Evolutionary conservation across 23 tunicate species (phyloP).

Genomic region (Halocynthia aurantium): DNA sequence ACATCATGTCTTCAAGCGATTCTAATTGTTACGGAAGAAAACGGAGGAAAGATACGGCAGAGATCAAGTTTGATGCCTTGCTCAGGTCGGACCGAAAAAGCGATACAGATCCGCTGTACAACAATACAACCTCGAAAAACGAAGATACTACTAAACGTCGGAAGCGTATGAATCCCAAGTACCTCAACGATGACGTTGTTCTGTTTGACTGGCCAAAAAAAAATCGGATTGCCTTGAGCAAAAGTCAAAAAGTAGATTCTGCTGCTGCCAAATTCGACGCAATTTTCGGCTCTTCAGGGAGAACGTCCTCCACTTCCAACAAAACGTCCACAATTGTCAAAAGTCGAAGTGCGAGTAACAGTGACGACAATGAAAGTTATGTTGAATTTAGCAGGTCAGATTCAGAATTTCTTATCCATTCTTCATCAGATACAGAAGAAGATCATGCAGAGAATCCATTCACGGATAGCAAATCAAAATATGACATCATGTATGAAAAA

Average conservation of each 20-base stretch:
- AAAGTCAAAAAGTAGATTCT: background rate
- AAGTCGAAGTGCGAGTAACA: background rate
- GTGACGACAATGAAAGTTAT: slow-evolving; percentile 9
- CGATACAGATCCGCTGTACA: background rate
- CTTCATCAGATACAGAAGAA: background rate
- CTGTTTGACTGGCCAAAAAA: background rate
- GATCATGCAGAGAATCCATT: background rate
- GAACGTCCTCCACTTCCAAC: background rate
- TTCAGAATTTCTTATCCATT: background rate
- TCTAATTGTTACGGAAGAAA: background rate
- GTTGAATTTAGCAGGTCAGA: slow-evolving; percentile 11
- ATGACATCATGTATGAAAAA: slow-evolving; percentile 55
- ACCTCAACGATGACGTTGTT: too few relatives aligned
- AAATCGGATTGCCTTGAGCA: background rate
- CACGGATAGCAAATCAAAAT: slow-evolving; percentile 31
- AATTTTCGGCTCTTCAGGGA: background rate
- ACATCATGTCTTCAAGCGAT: too few relatives aligned
- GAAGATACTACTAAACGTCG: background rate
- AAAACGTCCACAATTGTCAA: slow-evolving; percentile 6
- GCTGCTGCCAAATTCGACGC: slow-evolving; percentile 28
- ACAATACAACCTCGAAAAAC: background rate
- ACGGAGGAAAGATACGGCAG: slow-evolving; percentile 62
- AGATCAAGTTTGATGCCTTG: slow-evolving; percentile 61
- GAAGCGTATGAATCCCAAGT: background rate
- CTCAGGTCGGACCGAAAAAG: slow-evolving; percentile 14